Base-by-base conservation (phyloP, 2,113 vertebrate genomes). In the Peromyscus polionotus region DNA sequence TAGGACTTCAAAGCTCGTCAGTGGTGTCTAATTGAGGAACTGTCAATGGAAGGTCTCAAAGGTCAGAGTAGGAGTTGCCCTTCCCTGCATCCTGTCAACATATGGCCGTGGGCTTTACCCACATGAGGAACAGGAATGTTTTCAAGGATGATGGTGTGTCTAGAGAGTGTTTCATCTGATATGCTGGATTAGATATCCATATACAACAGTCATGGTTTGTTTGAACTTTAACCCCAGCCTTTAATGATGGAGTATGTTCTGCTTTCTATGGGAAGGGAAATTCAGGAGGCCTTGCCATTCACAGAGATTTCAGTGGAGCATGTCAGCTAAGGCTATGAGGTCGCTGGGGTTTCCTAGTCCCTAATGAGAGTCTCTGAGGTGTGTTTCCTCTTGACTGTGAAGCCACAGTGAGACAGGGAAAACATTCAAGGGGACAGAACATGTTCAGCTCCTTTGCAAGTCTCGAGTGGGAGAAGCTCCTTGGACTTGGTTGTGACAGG, bases 161-260 rank as follows among this genome's bases (percentile, higher is more conserved):
- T 51, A 26, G 12, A 77, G 26, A 90, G 39, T 68, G 7, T 54
- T 93, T 96, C 45, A 90, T 59, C 76, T 85, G 51, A 70, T 95
- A 68, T 3, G 3, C 54, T 87, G 17, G 13, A 33, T 63, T 91
- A 75, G 85, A 3, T 20, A 85, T 57, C 61, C 16, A 2, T 2
- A 36, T 24, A 24, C 59, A 26, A 33, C 7, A 24, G 28, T 77
- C 28, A 77, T 48, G 20, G 20, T 95, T 85, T 39, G 63, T 65
- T 48, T 87, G 92, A 91, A 28, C 36, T 39, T 93, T 54, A 17
- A 39, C 8, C 51, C 5, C 5, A 75, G 42, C 11, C 24, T 84
- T 94, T n/a, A 22, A 63, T 75, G 75, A 39, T 63, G 54, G 61
- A 28, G 73, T 45, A 72, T 14, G 19, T 6, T 85, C 94, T 31